Evolutionary conservation across 2,888 invertebrate genomes (phyloP), one percentile per base, ranked within the genome.

Genomic region (Desoria tigrina): DNA sequence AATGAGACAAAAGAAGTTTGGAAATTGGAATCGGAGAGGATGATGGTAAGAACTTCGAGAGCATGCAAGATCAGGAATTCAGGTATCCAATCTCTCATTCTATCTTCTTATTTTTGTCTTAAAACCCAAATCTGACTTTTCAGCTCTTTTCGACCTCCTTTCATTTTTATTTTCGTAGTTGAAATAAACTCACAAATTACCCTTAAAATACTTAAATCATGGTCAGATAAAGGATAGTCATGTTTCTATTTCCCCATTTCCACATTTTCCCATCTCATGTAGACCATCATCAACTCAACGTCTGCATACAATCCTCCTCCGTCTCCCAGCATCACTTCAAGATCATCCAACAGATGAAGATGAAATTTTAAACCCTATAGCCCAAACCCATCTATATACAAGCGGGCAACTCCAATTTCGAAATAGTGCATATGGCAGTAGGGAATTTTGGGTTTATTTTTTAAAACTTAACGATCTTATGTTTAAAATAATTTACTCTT

Each of bases 401-500:
- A n/a, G n/a, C n/a, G n/a, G n/a, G n/a, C n/a, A n/a, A n/a, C n/a
- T n/a, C n/a, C n/a, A n/a, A n/a, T n/a, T 32, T 32, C 6, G 11
- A 11, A 32, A 32, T 4, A 32, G 32, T 32, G n/a, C n/a, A n/a
- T n/a, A 32, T 32, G 11, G 11, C 4, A 32, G 32, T 7, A 32
- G 11, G 11, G 32, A 11, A 4, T 32, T 32, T 32, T 45, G 16
- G n/a, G 16, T 45, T 45, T 45, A 45, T 45, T 45, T 45, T 45
- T 45, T 18, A 45, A n/a, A 45, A 45, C 27, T 57, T 57, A 57
- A 57, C 23, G 42, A 57, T 57, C 57, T 57, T 57, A 23, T 55
- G 37, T 55, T 55, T 55, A 55, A 55, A 55, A 57, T 57, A 57
- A 57, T 57, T 57, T 57, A 57, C 18, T 57, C 4, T 16, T 55